phyloP scores from a whole-genome alignment of 2,797 vertebrate species.

The Notamacropus eugenii region DNA sequence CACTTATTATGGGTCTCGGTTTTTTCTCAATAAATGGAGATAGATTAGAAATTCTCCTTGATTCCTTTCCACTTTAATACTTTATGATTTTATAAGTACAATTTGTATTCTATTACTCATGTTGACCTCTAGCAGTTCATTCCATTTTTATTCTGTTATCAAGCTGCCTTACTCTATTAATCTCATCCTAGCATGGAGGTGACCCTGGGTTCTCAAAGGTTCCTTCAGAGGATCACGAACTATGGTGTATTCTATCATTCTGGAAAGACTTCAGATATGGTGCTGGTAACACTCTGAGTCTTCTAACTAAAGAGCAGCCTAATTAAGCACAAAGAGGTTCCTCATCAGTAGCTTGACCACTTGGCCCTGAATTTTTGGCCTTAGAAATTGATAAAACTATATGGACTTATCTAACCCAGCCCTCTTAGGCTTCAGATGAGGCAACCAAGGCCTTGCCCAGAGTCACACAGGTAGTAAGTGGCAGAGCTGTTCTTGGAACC shows the following conservation, averaged over 20 bases:
- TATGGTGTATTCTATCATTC: neutral
- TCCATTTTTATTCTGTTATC: neutral
- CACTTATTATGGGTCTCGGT: neutral
- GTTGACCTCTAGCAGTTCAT: neutral
- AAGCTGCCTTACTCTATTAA: neutral
- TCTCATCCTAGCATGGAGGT: neutral
- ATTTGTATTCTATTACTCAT: neutral
- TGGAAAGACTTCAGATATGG: neutral
- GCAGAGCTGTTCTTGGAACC: neutral
- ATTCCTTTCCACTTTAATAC: neutral
- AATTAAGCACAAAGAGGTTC: neutral
- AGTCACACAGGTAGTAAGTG: neutral
- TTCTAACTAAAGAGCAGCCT: neutral
- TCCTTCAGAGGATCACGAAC: neutral
- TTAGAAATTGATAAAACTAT: neutral
- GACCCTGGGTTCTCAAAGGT: neutral
- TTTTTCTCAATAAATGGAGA: neutral
- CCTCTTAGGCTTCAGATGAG: neutral
- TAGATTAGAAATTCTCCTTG: neutral
- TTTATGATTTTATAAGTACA: neutral
- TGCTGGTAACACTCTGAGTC: neutral
- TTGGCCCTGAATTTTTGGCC: neutral
- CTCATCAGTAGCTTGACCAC: neutral
- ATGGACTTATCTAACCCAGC: neutral
- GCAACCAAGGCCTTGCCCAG: neutral